Evolutionary conservation across 1,140 invertebrate genomes (phyloP).

Genomic region (Trinorchestia longiramus): DNA sequence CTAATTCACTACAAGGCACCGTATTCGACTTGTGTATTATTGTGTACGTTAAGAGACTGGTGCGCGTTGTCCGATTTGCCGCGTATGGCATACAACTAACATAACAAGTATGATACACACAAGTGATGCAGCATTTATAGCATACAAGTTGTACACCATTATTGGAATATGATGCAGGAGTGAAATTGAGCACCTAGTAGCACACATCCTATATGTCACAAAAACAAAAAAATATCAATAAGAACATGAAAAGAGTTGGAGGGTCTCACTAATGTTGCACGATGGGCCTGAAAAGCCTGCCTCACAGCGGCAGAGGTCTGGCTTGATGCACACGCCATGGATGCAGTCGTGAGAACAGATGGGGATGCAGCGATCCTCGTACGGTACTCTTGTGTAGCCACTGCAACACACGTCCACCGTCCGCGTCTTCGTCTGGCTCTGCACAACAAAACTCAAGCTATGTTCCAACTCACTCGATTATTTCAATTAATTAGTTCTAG

Average conservation of each 20-base stretch:
- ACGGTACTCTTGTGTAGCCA: constrained; percentile 79
- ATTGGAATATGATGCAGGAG: no score
- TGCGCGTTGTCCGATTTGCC: no score
- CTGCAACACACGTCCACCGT: constrained; percentile 87
- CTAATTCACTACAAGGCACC: no score
- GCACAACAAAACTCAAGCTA: constrained; percentile 62
- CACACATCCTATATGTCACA: no score
- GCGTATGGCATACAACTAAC: no score
- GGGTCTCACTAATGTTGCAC: constrained; percentile 87
- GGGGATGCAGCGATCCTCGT: constrained; percentile 79
- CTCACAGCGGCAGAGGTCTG: constrained; percentile 88
- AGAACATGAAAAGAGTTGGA: neutral
- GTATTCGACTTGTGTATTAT: no score
- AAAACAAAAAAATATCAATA: neutral
- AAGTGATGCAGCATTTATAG: no score
- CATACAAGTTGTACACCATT: no score
- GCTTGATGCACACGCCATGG: constrained; percentile 86
- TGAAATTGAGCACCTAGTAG: no score
- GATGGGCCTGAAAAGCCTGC: constrained; percentile 87
- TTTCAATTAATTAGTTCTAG: neutral
- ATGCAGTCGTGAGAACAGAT: constrained; percentile 84
- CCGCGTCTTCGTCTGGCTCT: constrained; percentile 79
- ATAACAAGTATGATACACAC: no score
- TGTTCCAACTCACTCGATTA: neutral
- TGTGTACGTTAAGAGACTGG: no score